phyloP scores from a whole-genome alignment of 1,140 invertebrate species.

The Ridgeia piscesae region DNA sequence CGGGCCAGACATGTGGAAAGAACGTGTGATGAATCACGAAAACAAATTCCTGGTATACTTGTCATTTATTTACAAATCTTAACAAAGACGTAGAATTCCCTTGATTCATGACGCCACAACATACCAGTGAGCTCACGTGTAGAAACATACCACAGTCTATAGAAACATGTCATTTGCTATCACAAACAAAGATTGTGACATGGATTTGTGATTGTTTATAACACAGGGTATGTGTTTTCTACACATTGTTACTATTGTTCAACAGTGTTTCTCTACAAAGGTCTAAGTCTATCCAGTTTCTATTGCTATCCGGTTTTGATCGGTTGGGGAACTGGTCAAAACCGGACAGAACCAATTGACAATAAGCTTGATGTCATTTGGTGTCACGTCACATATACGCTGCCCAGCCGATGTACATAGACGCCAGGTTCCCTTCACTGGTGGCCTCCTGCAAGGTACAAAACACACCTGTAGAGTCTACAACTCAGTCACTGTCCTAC shows the following conservation, averaged over 20 bases:
- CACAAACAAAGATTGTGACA: too few species aligned
- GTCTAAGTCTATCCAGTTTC: neutral
- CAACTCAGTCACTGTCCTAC: too few species aligned
- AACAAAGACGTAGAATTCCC: neutral
- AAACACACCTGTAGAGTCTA: conserved; percentile 27
- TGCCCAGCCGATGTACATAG: conserved; percentile 97
- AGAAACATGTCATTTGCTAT: too few species aligned
- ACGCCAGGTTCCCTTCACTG: conserved; percentile 81
- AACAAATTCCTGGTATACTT: neutral
- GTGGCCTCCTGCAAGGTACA: conserved; percentile 81
- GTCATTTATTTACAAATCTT: neutral
- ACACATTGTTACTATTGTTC: neutral
- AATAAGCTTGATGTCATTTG: neutral
- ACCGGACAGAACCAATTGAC: neutral
- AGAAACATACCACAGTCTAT: too few species aligned
- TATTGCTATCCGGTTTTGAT: neutral
- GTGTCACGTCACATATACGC: conserved; percentile 68
- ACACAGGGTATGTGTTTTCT: neutral
- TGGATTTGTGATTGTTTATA: neutral
- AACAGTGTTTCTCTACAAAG: neutral
- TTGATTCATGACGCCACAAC: neutral
- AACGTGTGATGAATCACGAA: too few species aligned
- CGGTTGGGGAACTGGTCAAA: too few species aligned
- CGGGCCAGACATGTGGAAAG: too few species aligned
- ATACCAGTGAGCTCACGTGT: neutral